These are phyloP conservation scores for Scaptomyza cyrtandrae DNA, from an alignment of 2,888 invertebrate species.

Conservation along the genomic window DNA sequence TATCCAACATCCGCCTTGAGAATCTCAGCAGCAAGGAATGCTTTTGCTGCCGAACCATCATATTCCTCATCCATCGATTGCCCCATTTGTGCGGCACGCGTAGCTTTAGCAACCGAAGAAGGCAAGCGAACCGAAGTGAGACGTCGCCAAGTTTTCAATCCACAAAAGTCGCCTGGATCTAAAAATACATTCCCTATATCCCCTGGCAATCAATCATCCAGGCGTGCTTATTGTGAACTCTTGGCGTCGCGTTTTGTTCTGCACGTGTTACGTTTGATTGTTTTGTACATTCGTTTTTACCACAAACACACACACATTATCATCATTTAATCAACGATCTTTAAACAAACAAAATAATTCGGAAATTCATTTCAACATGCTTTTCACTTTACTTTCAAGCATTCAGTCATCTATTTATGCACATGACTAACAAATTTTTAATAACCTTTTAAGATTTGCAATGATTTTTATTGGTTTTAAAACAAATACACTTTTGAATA, in stretches of 20 bases:
- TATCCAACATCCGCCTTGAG: conserved; percentile 10
- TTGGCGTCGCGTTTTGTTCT: conserved; percentile 57
- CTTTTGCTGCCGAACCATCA: conserved; percentile 45
- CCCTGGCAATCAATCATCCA: conserved; percentile 8
- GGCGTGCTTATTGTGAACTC: conserved; percentile 36
- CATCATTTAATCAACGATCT: background rate
- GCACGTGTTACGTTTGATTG: conserved; percentile 76
- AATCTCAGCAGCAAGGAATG: conserved; percentile 37
- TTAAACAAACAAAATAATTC: too few species aligned
- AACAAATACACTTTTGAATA: too few species aligned
- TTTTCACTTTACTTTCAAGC: conserved; percentile 7
- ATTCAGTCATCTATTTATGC: conserved; percentile 20
- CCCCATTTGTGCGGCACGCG: conserved; percentile 72
- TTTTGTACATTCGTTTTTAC: conserved; percentile 79
- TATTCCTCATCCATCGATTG: conserved; percentile 76
- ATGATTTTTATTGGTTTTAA: background rate
- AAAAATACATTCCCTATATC: conserved; percentile 1
- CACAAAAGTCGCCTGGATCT: conserved; percentile 26
- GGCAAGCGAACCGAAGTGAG: conserved; percentile 81
- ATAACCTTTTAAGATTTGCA: background rate
- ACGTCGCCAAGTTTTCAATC: conserved; percentile 37
- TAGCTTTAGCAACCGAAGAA: conserved; percentile 70
- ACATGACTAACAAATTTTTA: conserved; percentile 31
- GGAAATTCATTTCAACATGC: conserved; percentile 40
- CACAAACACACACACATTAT: conserved; percentile 39